phyloP scores from a whole-genome alignment of 2,888 invertebrate species.

The Morpho helenor region DNA sequence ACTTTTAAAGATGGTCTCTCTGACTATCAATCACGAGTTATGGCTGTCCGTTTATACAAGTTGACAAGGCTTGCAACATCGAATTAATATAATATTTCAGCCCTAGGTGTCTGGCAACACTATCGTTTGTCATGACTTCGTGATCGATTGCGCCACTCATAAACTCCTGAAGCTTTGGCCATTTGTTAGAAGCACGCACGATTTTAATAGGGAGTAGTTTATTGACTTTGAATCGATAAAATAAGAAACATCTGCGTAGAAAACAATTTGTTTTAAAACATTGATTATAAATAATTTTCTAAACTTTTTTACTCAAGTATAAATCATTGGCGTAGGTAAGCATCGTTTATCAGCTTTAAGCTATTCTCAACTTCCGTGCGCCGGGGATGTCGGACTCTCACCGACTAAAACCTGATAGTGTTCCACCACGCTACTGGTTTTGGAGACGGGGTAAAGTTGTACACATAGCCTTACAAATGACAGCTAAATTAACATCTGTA shows the following conservation, averaged over 20 bases:
- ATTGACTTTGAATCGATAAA: slow-evolving; percentile 2
- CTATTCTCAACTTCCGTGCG: too few species aligned
- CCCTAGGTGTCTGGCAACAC: slow-evolving; percentile 25
- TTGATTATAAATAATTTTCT: too few species aligned
- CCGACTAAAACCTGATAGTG: too few species aligned
- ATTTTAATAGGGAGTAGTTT: slow-evolving; percentile 5
- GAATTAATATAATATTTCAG: slow-evolving; percentile 25
- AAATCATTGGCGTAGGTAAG: too few species aligned
- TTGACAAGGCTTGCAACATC: slow-evolving; percentile 18
- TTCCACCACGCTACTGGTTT: too few species aligned
- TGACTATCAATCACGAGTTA: slow-evolving; percentile 7
- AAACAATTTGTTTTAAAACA: too few species aligned
- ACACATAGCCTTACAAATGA: too few species aligned
- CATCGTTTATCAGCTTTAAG: too few species aligned
- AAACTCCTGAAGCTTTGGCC: slow-evolving; percentile 21
- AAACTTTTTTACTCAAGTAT: too few species aligned
- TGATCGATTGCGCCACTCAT: slow-evolving; percentile 26
- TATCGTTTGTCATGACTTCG: slow-evolving; percentile 28
- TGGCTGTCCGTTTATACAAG: slow-evolving; percentile 16
- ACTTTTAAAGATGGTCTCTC: not conserved
- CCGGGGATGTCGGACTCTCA: too few species aligned
- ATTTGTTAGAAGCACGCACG: slow-evolving; percentile 20
- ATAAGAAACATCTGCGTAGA: not conserved
- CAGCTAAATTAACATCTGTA: too few species aligned
- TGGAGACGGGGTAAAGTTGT: too few species aligned